Percentiles rank a stretch among this genome's conserved stretches.
phyloP scores from a whole-genome alignment of 1,140 invertebrate species.

The Sycophaga agraensis region DNA sequence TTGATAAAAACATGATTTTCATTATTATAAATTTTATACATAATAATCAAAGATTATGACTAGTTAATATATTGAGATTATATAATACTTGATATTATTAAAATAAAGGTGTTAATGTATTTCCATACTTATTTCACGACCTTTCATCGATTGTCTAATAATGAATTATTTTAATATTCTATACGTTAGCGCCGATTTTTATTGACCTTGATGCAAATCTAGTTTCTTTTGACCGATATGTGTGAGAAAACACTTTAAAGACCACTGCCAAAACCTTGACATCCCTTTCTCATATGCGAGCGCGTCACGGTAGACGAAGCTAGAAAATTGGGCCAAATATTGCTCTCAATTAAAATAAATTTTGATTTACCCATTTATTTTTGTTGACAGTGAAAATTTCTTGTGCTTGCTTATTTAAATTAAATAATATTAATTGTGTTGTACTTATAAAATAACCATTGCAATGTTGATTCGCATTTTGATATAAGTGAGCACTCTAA shows the following conservation, averaged over 20 bases:
- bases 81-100: conserved; percentile 6
- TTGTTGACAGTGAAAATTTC: neutral
- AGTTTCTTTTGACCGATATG: neutral
- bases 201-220: conserved; percentile 25
- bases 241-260: conserved; percentile 9
- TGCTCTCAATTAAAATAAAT: neutral
- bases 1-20: neutral
- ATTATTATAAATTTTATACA: neutral
- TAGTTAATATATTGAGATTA: neutral
- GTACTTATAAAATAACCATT: too few species aligned
- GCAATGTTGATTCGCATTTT: too few species aligned
- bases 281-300: conserved; percentile 10
- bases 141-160: too few species aligned
- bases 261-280: conserved; percentile 31
- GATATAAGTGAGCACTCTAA: too few species aligned
- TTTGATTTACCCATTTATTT: too few species aligned
- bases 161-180: too few species aligned
- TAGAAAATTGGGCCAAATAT: conserved; percentile 16
- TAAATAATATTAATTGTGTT: too few species aligned
- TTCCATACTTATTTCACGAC: too few species aligned
- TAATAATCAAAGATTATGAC: neutral
- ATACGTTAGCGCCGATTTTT: neutral
- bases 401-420: neutral
- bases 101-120: too few species aligned
- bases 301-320: neutral